Evolutionary conservation across 2,113 vertebrate species (phyloP).

Genomic region (Albula goreensis): DNA sequence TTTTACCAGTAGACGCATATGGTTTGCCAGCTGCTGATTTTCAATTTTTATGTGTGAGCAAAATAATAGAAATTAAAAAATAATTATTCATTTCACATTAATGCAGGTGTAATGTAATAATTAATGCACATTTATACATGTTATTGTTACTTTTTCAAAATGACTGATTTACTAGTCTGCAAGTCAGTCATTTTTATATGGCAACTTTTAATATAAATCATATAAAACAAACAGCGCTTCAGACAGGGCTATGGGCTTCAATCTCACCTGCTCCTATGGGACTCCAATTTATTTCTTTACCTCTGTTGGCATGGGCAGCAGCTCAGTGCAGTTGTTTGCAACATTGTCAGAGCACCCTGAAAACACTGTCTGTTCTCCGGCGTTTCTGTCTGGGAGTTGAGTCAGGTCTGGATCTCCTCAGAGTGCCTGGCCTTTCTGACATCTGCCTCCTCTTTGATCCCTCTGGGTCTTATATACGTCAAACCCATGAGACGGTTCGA

Average conservation of each 20-base stretch:
- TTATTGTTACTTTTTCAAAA: too few relatives aligned
- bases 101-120: too few relatives aligned
- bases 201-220: too few relatives aligned
- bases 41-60: too few relatives aligned
- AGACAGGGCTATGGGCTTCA: not conserved
- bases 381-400: not conserved
- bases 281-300: not conserved
- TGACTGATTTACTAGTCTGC: too few relatives aligned
- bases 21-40: too few relatives aligned
- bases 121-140: too few relatives aligned
- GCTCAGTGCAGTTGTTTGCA: not conserved
- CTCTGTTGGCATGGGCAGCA: not conserved
- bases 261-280: not conserved
- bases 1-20: too few relatives aligned
- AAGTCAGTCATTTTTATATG: too few relatives aligned
- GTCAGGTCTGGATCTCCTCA: not conserved
- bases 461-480: not conserved
- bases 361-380: not conserved
- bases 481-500: not conserved
- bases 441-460: not conserved
- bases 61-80: too few relatives aligned
- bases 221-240: too few relatives aligned
- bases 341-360: not conserved
- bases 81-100: too few relatives aligned
- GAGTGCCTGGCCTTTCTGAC: not conserved